Evolutionary conservation across 2,888 invertebrate species (phyloP), one percentile per base, ranked within the genome.

Genomic region (Andricus quercusramuli): DNA sequence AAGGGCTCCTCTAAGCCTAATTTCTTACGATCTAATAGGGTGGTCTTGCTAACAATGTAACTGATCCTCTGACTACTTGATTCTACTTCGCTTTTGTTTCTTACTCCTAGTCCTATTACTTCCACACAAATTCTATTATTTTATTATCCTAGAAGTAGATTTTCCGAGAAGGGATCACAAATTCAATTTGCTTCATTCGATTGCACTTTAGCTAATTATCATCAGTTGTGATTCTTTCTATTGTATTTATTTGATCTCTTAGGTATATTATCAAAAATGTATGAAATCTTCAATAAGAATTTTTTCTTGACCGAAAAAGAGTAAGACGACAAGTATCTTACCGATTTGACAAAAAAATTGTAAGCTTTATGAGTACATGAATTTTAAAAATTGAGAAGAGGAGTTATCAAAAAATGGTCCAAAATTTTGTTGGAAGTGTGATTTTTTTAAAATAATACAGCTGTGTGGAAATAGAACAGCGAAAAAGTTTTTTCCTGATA

Each of bases 1-100:
- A 68, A 68, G 68, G 68, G 68, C 68, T 68, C 68, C 47, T 68
- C 68, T 68, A 68, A 68, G 44, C 41, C 68, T 68, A 68, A 68
- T 68, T 68, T 68, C 68, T 68, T 25, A 68, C 29, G 17, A 37
- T 41, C 68, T 68, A 68, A 44, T 22, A 68, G 68, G 47, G 44
- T 68, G 44, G 44, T 68, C 44, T 47, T 25, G 44, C 68, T 68
- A 68, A 68, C 68, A 25, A 68, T 25, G 68, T 68, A 68, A 68
- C 68, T 68, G 44, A 68, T 68, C 25, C 62, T 62, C 62, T 25
- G 22, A 15, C 62, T 62, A 47, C 47, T 68, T 68, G 25, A 47
- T 68, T 47, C 68, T 66, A 3, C 66, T 68, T 68, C 47, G 25
- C 25, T 15, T 47, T 68, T 68, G 68, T 44, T 13, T 68, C 44